These are phyloP conservation scores for Leucopsar rothschildi DNA, from an alignment of 2,113 vertebrate genomes.

Conservation along the genomic window DNA sequence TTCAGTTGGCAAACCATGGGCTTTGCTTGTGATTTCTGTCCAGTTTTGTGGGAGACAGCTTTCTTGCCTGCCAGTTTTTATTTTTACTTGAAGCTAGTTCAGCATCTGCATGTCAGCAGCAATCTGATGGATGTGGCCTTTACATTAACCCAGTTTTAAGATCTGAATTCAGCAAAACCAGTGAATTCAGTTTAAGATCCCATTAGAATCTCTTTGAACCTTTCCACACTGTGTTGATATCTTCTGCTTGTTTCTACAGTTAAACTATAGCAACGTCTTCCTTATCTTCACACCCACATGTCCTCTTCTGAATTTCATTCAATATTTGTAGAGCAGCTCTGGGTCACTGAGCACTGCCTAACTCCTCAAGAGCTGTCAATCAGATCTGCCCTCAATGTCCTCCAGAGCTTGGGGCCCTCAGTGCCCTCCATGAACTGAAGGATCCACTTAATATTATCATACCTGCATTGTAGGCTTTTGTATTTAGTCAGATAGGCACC, in stretches of 20 bases:
- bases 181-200: background rate
- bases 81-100: background rate
- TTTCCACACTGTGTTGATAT: background rate
- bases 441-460: background rate
- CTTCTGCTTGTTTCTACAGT: background rate
- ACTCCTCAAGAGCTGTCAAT: fast-evolving
- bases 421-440: background rate
- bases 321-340: background rate
- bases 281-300: background rate
- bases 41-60: background rate
- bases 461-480: background rate
- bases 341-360: background rate
- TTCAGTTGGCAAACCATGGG: background rate
- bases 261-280: background rate
- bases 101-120: background rate
- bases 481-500: background rate
- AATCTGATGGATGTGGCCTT: background rate
- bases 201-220: background rate
- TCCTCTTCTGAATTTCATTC: background rate
- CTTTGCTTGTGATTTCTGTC: background rate
- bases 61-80: background rate
- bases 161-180: background rate
- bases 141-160: background rate
- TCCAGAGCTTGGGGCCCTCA: background rate
- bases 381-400: background rate